Base-by-base conservation (phyloP, 92 coral and sea anemone genomes). In the Parazoanthus darwini region DNA sequence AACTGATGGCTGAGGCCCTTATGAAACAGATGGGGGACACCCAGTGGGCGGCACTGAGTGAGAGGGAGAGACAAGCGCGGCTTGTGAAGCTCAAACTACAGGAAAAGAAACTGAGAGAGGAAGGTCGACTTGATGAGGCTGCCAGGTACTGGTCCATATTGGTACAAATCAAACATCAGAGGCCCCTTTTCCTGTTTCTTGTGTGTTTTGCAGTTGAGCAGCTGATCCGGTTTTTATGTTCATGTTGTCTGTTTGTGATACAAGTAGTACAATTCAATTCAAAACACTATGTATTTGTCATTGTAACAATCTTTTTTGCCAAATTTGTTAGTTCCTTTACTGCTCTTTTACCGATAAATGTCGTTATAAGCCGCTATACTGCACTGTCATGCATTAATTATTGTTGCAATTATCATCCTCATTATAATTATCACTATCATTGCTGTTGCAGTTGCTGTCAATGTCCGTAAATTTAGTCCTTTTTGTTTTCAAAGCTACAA, bases 21-120 rank as follows among this genome's bases (percentile, higher is more conserved):
- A 94, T 97, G 95, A 95, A 95, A 86, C 98, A 97, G 87, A 91
- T 97, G 94, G 99, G 99, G 22, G 96, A 81, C n/a, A 93, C 98
- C 6, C 93, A 92, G 86, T 97, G 99, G 99, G 98, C 95, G 42
- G 96, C 96, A 6, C 51, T 97, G 87, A 87, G 95, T 15, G 99
- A 97, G 79, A 91, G 94, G 82, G 99, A 97, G 88, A 81, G 99
- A 59, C 99, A 97, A 65, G 92, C 95, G 23, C 90, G 86, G 70
- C 87, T 97, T 25, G 90, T 97, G 86, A 97, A 95, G 88, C 93
- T 97, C 20, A 95, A 94, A 85, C 88, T 97, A 50, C 98, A 97
- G 88, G 99, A 97, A 79, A 94, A 92, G 84, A 94, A 78, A 86
- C 88, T 97, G 51, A 91, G 99, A 50, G 94, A 94, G 70, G 98